phyloP scores from a whole-genome alignment of 2,113 vertebrate genomes.

The Sander lucioperca region DNA sequence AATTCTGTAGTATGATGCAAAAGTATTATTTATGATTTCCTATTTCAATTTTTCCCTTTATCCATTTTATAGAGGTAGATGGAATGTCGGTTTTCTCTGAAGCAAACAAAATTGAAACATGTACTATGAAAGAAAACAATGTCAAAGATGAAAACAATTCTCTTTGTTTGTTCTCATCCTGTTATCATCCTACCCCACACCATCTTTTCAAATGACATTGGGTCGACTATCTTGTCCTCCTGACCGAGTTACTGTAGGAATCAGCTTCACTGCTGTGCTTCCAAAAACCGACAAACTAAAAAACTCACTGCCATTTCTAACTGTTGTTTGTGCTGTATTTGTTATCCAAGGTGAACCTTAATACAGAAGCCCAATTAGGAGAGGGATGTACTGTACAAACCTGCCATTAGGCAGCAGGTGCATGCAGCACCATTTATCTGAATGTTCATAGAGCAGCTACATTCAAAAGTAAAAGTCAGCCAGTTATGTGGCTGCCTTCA shows the following conservation, averaged over 20 bases:
- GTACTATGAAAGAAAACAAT: background rate
- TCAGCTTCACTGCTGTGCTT: background rate
- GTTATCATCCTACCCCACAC: conserved; percentile 9
- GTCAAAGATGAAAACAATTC: background rate
- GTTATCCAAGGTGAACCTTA: background rate
- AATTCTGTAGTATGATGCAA: background rate
- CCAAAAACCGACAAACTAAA: background rate
- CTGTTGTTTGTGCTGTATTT: background rate
- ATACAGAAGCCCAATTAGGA: background rate
- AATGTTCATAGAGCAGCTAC: background rate
- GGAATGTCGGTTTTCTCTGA: background rate
- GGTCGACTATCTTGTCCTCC: conserved; percentile 18
- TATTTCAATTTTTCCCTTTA: background rate
- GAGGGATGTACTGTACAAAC: background rate
- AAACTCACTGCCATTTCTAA: background rate
- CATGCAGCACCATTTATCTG: background rate
- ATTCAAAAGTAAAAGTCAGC: background rate
- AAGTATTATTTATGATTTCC: background rate
- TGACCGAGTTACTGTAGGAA: conserved; percentile 27
- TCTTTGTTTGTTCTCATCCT: conserved; percentile 13
- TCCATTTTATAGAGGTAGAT: background rate
- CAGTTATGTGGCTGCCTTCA: background rate
- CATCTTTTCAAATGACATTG: conserved; percentile 24
- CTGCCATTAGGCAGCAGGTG: background rate
- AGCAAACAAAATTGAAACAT: background rate